Evolutionary conservation across 2,797 vertebrate species (phyloP).

Genomic region (Steatocranus sp.): DNA sequence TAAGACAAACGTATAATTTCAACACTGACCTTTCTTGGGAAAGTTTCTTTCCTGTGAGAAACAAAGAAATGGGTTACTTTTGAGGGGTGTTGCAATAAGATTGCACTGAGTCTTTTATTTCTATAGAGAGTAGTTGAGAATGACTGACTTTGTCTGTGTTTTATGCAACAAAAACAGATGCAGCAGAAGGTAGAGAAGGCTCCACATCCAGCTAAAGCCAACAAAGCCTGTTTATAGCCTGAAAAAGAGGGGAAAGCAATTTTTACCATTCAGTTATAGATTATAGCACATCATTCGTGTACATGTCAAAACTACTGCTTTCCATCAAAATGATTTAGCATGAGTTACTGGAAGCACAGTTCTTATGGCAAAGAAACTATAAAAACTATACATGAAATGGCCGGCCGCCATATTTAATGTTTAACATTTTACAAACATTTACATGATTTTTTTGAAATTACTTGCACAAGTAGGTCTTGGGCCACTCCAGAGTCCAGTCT

Average conservation of each 20-base stretch:
- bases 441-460: background rate
- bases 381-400: accelerated
- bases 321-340: background rate
- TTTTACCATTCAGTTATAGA: background rate
- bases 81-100: background rate
- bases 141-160: conserved; percentile 60
- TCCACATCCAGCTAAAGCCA: conserved; percentile 45
- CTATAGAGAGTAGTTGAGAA: background rate
- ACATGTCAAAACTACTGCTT: background rate
- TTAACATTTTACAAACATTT: background rate
- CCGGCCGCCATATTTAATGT: accelerated
- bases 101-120: background rate
- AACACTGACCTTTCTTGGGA: conserved; percentile 59
- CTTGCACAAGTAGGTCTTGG: background rate
- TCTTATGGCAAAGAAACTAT: background rate
- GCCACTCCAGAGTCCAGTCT: conserved; percentile 35
- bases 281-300: background rate
- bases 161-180: conserved; percentile 55
- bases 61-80: background rate
- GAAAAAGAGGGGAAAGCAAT: accelerated
- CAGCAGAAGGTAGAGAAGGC: conserved; percentile 27
- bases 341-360: accelerated
- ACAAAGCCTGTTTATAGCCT: conserved; percentile 57
- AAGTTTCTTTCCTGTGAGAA: conserved; percentile 59
- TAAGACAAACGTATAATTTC: background rate